Evolutionary conservation across 2,113 vertebrate genomes (phyloP), one percentile per base, ranked within the genome.

Genomic region (Aldabrachelys gigantea): DNA sequence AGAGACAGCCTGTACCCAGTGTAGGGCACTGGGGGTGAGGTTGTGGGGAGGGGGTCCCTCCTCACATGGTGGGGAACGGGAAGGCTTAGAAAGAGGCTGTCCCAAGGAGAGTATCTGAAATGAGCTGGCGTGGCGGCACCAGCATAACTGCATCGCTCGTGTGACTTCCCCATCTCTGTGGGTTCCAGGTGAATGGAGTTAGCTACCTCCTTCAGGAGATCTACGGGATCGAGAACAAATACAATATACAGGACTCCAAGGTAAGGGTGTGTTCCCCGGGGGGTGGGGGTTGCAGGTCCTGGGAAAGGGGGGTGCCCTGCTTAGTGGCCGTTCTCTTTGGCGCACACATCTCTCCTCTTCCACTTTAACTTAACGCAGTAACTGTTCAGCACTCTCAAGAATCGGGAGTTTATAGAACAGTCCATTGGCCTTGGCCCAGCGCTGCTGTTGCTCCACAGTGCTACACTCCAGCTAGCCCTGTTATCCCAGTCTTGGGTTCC

Each of bases 191-290:
- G 97, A 99, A 99, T 88, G 99, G 99, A 3, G 99, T 99, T 94
- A 99, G 99, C 98, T 99, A 99, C 96, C 99, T 99, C 5, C 98
- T 99, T 86, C 99, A 99, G 98, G 99, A 99, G 98, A 99, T 99
- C 98, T 99, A 99, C 0, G 99, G 99, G 85, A 99, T 99, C 0
- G 99, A 99, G 97, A 99, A 99, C 98, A 99, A 99, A 95, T 99
- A 99, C 98, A 99, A 99, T 98, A 99, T 98, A 0, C 99, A 99
- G 82, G 99, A 99, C 94, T 99, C 98, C 82, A 99, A 99, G 99
- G 99, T 99, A 96, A 25, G 87, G 62, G 6, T 16, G 27, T 59
- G 27, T 27, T 10, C 21, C 72, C n/a, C 4, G 27, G 35, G 35
- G 31, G 5, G 5, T 9, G 24, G 10, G 22, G 41, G 44, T 6